phyloP scores from a whole-genome alignment of 2,113 vertebrate species.

The Cettia cetti region DNA sequence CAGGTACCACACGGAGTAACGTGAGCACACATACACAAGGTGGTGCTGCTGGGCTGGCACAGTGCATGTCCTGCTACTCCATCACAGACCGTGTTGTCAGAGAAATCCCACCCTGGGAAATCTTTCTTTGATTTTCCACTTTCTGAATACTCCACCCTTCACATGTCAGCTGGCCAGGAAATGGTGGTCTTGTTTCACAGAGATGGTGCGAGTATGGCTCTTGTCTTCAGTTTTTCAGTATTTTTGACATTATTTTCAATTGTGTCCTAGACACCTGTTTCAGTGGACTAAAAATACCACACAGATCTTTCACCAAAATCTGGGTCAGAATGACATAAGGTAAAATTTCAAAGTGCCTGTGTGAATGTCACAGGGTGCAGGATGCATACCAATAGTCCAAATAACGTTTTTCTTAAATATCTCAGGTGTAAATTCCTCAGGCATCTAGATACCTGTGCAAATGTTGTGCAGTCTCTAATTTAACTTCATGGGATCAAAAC shows the following conservation, averaged over 20 bases:
- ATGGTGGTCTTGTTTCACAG: neutral
- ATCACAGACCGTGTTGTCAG: neutral
- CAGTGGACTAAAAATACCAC: neutral
- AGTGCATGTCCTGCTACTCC: neutral
- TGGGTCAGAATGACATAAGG: neutral
- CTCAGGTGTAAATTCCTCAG: neutral
- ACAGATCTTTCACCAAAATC: neutral
- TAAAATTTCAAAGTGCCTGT: neutral
- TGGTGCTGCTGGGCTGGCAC: constrained; percentile 45
- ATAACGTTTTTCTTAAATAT: neutral
- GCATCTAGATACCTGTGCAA: neutral
- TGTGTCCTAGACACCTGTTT: neutral
- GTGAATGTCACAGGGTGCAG: neutral
- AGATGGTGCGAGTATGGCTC: neutral
- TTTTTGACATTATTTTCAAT: neutral
- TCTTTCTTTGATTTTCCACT: neutral
- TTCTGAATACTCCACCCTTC: neutral
- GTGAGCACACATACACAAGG: neutral
- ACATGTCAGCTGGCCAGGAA: neutral
- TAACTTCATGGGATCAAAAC: neutral
- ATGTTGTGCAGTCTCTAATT: neutral
- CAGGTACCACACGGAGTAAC: neutral
- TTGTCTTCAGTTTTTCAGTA: neutral
- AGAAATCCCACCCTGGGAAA: neutral
- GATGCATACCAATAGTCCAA: neutral